Percentiles rank a stretch among this genome's conserved stretches.
phyloP scores from a whole-genome alignment of 2,888 invertebrate species.

The Parnassius apollo region DNA sequence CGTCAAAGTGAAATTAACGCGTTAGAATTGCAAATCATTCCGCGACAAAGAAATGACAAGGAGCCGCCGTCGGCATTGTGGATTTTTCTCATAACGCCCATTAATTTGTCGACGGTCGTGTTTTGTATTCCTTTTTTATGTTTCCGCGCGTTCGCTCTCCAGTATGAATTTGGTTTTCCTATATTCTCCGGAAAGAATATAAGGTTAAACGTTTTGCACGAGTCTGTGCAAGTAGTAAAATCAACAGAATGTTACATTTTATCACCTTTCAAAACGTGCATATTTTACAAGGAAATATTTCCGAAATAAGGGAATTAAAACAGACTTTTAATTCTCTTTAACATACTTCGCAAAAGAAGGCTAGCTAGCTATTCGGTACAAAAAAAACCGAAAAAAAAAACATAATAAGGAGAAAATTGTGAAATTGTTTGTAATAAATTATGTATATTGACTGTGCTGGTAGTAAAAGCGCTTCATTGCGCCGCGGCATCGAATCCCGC shows the following conservation, averaged over 20 bases:
- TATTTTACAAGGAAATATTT: not conserved
- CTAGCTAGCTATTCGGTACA: too few species aligned
- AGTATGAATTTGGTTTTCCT: slow-evolving; percentile 53
- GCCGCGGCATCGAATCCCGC: too few species aligned
- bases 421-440: too few species aligned
- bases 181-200: slow-evolving; percentile 3
- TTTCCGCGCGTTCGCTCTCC: slow-evolving; percentile 42
- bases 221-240: not conserved
- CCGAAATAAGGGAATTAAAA: too few species aligned
- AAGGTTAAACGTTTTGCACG: not conserved
- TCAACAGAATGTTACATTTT: slow-evolving; percentile 2
- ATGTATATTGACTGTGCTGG: too few species aligned
- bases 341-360: too few species aligned
- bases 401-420: too few species aligned
- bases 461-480: too few species aligned
- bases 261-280: not conserved
- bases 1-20: slow-evolving; percentile 79
- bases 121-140: slow-evolving; percentile 48
- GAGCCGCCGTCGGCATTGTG: slow-evolving; percentile 58
- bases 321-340: too few species aligned
- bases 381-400: too few species aligned
- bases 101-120: slow-evolving; percentile 46
- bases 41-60: slow-evolving; percentile 73
- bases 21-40: slow-evolving; percentile 78
- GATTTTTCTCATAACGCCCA: slow-evolving; percentile 72